phyloP scores from a whole-genome alignment of 2,888 invertebrate genomes.

The Steinernema carpocapsae region DNA sequence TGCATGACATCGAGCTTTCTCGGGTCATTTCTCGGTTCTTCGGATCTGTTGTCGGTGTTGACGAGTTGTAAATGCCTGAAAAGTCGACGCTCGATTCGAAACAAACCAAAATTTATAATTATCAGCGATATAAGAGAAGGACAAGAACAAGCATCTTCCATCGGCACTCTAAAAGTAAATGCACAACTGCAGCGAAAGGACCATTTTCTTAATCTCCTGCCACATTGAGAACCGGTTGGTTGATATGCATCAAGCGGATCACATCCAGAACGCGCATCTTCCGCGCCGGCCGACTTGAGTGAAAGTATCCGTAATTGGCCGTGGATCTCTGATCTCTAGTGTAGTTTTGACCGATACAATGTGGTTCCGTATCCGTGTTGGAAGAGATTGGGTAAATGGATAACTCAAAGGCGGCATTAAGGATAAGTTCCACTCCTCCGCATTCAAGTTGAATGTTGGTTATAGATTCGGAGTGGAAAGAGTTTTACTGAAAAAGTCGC shows the following conservation, averaged over 20 bases:
- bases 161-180: too few species aligned
- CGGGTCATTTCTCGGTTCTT: neutral
- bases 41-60: neutral
- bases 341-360: neutral
- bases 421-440: too few species aligned
- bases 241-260: slow-evolving; percentile 29
- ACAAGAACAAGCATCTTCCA: neutral
- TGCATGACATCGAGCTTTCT: neutral
- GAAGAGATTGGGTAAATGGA: too few species aligned
- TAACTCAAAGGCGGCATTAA: too few species aligned
- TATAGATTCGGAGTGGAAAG: too few species aligned
- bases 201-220: slow-evolving; percentile 10
- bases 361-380: neutral
- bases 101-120: too few species aligned
- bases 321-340: slow-evolving; percentile 31
- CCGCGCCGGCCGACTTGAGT: neutral
- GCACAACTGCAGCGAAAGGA: neutral
- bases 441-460: too few species aligned
- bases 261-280: slow-evolving; percentile 20
- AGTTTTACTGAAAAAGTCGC: too few species aligned
- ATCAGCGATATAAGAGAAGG: too few species aligned
- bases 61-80: neutral
- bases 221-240: slow-evolving; percentile 2
- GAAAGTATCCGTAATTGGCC: slow-evolving; percentile 28
- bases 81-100: too few species aligned